A percentile compares a stretch with the other conserved stretches of the same genome.
phyloP scores from a whole-genome alignment of 2,797 vertebrate genomes.

The Aselliscus stoliczkanus region DNA sequence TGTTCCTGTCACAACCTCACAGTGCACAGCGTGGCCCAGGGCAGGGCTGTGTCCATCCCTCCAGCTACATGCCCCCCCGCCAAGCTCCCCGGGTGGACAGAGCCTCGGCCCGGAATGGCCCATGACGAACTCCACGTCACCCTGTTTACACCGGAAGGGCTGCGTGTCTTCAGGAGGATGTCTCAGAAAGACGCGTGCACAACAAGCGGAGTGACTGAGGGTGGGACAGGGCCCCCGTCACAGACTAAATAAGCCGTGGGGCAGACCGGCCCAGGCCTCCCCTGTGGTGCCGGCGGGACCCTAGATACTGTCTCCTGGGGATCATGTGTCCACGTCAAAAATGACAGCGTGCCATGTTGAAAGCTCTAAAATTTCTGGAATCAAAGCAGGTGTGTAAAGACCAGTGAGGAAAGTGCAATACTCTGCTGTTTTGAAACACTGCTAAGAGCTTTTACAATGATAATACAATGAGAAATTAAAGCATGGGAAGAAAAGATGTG shows the following conservation, averaged over 20 bases:
- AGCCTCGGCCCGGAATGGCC: rapidly evolving
- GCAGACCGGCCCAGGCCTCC: rapidly evolving
- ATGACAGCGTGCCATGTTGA: no score
- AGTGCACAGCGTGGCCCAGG: rapidly evolving
- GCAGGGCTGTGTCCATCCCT: no score
- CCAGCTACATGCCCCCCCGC: no score
- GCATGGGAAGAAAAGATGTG: not conserved
- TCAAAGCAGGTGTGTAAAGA: not conserved
- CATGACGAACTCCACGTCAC: not conserved
- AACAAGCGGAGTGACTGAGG: not conserved
- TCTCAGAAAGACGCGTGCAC: not conserved
- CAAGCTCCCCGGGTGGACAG: rapidly evolving
- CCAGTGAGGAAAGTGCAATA: not conserved
- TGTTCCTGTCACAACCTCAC: not conserved
- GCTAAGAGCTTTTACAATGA: not conserved
- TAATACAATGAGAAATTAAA: not conserved
- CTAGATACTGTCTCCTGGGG: rapidly evolving
- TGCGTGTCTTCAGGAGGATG: not conserved
- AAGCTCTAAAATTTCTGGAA: not conserved
- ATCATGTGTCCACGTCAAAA: not conserved
- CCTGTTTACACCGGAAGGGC: not conserved
- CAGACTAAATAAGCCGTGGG: no score
- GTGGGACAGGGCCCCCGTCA: rapidly evolving
- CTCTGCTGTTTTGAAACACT: not conserved
- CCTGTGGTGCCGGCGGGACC: rapidly evolving